Evolutionary conservation across 2,888 invertebrate genomes (phyloP).

Genomic region (Bombylius discolor): DNA sequence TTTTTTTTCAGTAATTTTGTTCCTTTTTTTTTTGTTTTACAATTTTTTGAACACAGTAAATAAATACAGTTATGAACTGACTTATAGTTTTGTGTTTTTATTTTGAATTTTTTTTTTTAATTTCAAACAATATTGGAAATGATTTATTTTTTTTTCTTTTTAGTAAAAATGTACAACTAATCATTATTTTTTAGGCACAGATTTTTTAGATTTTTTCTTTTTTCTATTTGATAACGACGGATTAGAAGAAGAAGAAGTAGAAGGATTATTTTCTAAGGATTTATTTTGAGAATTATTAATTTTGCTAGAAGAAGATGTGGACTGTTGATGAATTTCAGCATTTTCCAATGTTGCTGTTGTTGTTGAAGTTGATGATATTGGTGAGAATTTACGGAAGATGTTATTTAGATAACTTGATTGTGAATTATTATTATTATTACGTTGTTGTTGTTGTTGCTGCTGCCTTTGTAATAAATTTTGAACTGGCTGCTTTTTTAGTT

Average conservation of each 20-base stretch:
- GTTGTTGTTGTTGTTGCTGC: slow-evolving; percentile 4
- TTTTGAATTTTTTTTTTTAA: no score
- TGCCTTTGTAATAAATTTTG: neutral
- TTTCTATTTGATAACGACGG: slow-evolving; percentile 9
- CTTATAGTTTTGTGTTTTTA: no score
- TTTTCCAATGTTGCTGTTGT: neutral
- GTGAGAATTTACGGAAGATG: neutral
- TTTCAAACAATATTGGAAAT: no score
- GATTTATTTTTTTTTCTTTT: no score
- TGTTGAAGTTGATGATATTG: neutral
- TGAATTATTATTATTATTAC: neutral
- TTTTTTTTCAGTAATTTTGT: no score
- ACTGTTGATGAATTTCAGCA: neutral
- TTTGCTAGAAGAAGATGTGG: no score
- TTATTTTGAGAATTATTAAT: neutral
- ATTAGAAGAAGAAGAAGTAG: neutral
- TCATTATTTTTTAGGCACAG: slow-evolving; percentile 13
- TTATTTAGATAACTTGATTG: no score
- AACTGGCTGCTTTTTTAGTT: neutral
- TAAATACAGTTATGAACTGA: no score
- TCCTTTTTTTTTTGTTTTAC: no score
- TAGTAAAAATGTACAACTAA: no score
- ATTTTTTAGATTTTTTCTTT: slow-evolving; percentile 14
- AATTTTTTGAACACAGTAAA: no score
- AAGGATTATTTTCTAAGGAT: neutral